Base-by-base conservation (phyloP, 1,140 invertebrate genomes). In the Dufourea novaeangliae region DNA sequence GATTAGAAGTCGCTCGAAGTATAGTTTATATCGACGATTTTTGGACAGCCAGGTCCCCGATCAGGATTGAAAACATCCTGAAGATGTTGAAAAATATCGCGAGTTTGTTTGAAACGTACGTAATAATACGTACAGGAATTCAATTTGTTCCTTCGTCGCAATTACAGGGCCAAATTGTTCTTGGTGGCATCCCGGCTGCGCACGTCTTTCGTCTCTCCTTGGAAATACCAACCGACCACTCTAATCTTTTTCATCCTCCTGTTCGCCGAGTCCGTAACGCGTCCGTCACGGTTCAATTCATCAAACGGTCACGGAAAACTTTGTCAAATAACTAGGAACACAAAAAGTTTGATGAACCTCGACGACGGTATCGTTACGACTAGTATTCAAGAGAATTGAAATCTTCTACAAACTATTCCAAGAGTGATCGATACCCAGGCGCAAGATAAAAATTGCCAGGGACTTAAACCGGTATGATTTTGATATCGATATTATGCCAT, bases 121-220 rank as follows among this genome's bases (percentile, higher is more conserved):
- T 44, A 32, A 22, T 8, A 29, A 41, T 54, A 75, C 66, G 68
- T 71, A 71, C 56, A 69, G 67, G 75, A 77, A 77, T 70, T 70
- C 67, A 63, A 70, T 77, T 77, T 77, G 67, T 71, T 77, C 68
- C 44, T 62, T 52, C 57, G 66, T 70, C 74, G 75, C 56, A 70
- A 77, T 77, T 77, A 77, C 75, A 63, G 75, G 62, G 44, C 57
- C 75, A 77, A 77, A 77, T 77, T 77, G 75, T 77, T 63, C 75
- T 44, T 70, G 57, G 57, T 41, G 59, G 67, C 75, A 44, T 77
- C 44, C 56, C n/a, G 1, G 39, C 14, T 32, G n/a, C 22, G 73
- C 29, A 37, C 67, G 46, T 78, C 76, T 78, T 73, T 73, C 41
- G 61, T 17, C 61, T n/a, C 57, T 71, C 68, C 52, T 66, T 39